Percentiles rank a stretch among this genome's conserved stretches.
Evolutionary conservation across 2,888 invertebrate genomes (phyloP).

Genomic region (Lumbricus terrestris): DNA sequence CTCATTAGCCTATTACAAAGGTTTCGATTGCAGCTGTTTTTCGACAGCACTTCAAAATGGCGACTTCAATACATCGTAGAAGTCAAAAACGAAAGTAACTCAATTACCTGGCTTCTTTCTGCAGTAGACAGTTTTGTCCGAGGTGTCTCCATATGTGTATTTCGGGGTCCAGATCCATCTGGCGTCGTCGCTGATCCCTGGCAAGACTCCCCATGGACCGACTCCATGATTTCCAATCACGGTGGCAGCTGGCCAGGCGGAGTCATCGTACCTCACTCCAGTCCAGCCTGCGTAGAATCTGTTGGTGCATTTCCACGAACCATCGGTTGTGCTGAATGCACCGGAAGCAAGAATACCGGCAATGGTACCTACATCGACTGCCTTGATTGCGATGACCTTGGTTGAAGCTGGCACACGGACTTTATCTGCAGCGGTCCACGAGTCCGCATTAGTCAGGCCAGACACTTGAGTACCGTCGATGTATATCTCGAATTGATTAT

Average conservation of each 20-base stretch:
- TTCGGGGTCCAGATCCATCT: not conserved
- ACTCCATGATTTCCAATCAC: not conserved
- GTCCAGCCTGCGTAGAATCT: not conserved
- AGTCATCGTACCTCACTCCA: not conserved
- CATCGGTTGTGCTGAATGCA: conserved; percentile 4
- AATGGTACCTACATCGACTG: not conserved
- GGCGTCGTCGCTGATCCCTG: not conserved
- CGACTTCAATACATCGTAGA: too few relatives aligned
- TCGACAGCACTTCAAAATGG: too few relatives aligned
- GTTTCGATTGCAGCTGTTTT: too few relatives aligned
- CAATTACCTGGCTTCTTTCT: not conserved
- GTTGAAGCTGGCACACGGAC: not conserved
- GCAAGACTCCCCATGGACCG: not conserved
- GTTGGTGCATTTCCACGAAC: conserved; percentile 13
- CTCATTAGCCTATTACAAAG: too few relatives aligned
- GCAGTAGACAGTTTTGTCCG: conserved; percentile 3
- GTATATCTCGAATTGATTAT: conserved; percentile 1
- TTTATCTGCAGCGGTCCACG: not conserved
- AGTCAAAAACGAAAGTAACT: too few relatives aligned
- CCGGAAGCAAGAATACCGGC: conserved; percentile 13
- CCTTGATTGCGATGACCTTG: conserved; percentile 16
- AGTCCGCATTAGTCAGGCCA: not conserved
- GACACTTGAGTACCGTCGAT: not conserved
- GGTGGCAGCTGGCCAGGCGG: conserved; percentile 4
- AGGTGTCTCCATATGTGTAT: not conserved